Percentiles rank a stretch among this genome's conserved stretches.
phyloP scores from a whole-genome alignment of 2,888 invertebrate species.

The Osmoderma eremita region DNA sequence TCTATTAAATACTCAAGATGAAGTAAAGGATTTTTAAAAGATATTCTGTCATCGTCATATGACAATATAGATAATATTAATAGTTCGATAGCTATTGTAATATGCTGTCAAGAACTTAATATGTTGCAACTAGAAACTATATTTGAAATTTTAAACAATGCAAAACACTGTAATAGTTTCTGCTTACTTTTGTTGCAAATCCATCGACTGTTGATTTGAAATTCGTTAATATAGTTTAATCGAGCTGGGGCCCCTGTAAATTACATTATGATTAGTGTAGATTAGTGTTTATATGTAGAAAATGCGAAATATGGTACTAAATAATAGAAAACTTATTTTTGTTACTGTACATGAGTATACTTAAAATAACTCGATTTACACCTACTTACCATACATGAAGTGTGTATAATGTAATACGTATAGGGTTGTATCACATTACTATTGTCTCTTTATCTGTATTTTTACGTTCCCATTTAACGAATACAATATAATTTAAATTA shows the following conservation, averaged over 20 bases:
- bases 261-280: constrained; percentile 9
- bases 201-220: neutral
- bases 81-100: no score
- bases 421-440: constrained; percentile 15
- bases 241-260: neutral
- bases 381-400: constrained; percentile 53
- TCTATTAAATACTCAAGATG: neutral
- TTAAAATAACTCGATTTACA: constrained; percentile 53
- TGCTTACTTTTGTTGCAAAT: neutral
- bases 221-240: neutral
- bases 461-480: neutral
- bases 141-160: neutral
- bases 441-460: constrained; percentile 17
- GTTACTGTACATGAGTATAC: constrained; percentile 50
- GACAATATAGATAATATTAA: constrained; percentile 1
- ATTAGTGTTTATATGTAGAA: constrained; percentile 7
- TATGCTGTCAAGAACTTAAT: no score
- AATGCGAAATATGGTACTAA: constrained; percentile 33
- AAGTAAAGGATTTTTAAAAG: neutral
- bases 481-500: constrained; percentile 1
- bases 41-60: constrained; percentile 9
- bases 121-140: neutral
- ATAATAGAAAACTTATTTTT: constrained; percentile 38
- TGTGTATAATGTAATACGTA: constrained; percentile 29
- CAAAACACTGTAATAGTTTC: neutral